Evolutionary conservation across 2,797 vertebrate genomes (phyloP), one percentile per base, ranked within the genome.

Genomic region (Hyperoplus immaculatus): DNA sequence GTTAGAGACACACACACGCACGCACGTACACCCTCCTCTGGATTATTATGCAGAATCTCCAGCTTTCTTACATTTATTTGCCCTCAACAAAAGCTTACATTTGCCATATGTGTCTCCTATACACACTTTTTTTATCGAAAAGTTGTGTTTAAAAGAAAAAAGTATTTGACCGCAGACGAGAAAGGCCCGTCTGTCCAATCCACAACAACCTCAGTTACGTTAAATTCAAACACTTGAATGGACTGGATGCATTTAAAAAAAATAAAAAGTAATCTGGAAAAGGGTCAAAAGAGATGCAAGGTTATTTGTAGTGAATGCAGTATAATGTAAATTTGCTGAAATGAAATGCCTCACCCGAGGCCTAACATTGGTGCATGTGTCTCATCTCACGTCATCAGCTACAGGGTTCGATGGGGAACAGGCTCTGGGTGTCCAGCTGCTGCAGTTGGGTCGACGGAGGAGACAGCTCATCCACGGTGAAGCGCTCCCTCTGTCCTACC

Each of bases 351-450:
- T 6, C 5, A 49, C 46, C 46, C 3, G 21, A 45, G 11, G 43
- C 29, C 42, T 63, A 1, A 29, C 8, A 5, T 47, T 8, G 2
- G 4, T 69, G 57, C 1, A 0, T 13, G 29, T 50, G 41, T 63
- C 3, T 10, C 3, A 0, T 61, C 15, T 78, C 6, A 1, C 2
- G 0, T 55, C 55, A 0, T 29, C 89, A 96, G 96, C 92, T 38
- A 96, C 95, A 3, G 97, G 97, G 0, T 99, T 99, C 80, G 96
- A 97, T 70, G 97, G 98, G 0, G 96, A 99, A 8, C 98, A 99
- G 78, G 96, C 96, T 69, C 96, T 99, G 0, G 97, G 96, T 0
- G 92, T 99, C 12, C 97, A 98, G 89, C 94, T 99, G 72, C 83
- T 99, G 75, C 96, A 97, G 87, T 67, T 99, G 0, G 95, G 97